These are phyloP conservation scores for Rousettus leschenaultii DNA, from an alignment of 2,113 vertebrate genomes.

Conservation along the genomic window DNA sequence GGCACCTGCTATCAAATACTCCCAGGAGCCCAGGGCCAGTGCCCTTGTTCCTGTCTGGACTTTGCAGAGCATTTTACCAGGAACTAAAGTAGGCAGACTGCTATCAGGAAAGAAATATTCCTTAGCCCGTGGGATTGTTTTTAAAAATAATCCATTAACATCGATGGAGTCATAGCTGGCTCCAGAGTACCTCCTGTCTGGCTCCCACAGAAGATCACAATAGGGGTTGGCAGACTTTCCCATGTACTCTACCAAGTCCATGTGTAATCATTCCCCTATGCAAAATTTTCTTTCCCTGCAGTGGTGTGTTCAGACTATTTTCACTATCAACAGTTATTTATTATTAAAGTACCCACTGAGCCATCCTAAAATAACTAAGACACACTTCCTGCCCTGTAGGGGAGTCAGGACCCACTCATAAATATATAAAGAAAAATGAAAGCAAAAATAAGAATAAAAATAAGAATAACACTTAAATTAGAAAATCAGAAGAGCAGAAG, in stretches of 20 bases:
- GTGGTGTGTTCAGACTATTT: not conserved
- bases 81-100: constrained; percentile 21
- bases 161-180: not conserved
- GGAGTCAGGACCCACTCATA: not conserved
- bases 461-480: not conserved
- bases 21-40: not conserved
- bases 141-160: not conserved
- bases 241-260: not conserved
- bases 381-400: not conserved
- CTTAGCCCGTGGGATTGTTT: not conserved
- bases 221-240: not conserved
- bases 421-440: not conserved
- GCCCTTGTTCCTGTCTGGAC: not conserved
- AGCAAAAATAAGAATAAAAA: not conserved
- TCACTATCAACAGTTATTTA: not conserved
- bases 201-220: not conserved
- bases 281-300: not conserved
- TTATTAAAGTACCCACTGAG: not conserved
- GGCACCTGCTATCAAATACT: not conserved
- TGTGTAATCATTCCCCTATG: not conserved
- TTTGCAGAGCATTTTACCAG: not conserved
- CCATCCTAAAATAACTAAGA: not conserved
- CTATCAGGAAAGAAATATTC: constrained; percentile 15
- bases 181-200: not conserved
- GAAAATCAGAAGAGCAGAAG: not conserved